Evolutionary conservation across 2,888 invertebrate genomes (phyloP).

Genomic region (Arge pagana): DNA sequence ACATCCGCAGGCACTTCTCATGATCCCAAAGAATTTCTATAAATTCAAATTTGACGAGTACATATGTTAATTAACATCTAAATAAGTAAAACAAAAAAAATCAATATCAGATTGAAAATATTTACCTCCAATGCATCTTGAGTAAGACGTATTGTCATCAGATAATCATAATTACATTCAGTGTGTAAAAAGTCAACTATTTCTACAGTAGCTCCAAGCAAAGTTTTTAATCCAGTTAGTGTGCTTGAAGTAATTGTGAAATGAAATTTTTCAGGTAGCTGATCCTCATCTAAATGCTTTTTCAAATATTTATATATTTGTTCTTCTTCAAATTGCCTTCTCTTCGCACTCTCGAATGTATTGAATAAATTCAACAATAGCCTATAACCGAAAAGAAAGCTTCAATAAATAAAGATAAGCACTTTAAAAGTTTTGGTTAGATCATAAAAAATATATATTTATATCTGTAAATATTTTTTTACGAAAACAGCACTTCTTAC

Average conservation of each 20-base stretch:
- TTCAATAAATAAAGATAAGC: no score
- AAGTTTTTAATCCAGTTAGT: slow-evolving; percentile 23
- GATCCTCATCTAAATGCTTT: no score
- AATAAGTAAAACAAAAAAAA: no score
- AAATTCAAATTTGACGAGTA: neutral
- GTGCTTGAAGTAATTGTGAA: no score
- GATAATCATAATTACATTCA: slow-evolving; percentile 16
- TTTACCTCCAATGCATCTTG: slow-evolving; percentile 1
- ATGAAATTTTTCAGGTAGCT: no score
- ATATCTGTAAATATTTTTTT: no score
- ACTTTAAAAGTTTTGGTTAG: no score
- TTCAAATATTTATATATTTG: no score
- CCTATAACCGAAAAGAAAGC: slow-evolving; percentile 5
- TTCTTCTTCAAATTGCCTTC: no score
- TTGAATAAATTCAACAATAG: slow-evolving; percentile 16
- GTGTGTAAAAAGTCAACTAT: slow-evolving; percentile 18
- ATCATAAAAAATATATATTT: no score
- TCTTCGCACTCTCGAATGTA: slow-evolving; percentile 22
- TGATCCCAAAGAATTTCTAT: slow-evolving; percentile 17
- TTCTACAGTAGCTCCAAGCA: slow-evolving; percentile 16
- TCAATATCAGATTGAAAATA: neutral
- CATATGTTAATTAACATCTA: neutral
- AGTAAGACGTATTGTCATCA: slow-evolving; percentile 16
- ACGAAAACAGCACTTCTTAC: no score
- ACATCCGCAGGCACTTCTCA: slow-evolving; percentile 11